phyloP scores from a whole-genome alignment of 2,797 vertebrate species.

The Denticeps clupeoides region DNA sequence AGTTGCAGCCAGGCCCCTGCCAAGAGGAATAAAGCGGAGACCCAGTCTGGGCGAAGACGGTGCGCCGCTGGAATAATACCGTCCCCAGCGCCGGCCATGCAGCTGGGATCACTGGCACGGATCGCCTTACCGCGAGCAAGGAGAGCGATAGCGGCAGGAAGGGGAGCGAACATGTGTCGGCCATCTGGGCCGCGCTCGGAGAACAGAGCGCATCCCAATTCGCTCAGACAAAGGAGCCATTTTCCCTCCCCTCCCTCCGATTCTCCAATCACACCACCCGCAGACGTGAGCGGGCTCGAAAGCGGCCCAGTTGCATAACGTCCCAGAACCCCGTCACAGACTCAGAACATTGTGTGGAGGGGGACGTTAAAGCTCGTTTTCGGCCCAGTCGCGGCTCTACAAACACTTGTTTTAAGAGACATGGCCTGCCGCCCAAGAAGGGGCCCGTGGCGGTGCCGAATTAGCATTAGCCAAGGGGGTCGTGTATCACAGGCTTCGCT shows the following conservation, averaged over 20 bases:
- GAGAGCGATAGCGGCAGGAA: constrained; percentile 49
- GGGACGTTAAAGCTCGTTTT: too few species aligned
- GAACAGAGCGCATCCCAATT: constrained; percentile 39
- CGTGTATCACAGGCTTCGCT: constrained; percentile 29
- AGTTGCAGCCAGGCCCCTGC: constrained; percentile 17
- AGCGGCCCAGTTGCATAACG: constrained; percentile 19
- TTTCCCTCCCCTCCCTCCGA: constrained; percentile 33
- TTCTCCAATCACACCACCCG: constrained; percentile 4
- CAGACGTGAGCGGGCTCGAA: constrained; percentile 21
- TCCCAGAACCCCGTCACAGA: too few species aligned
- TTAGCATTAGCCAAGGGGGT: constrained; percentile 28
- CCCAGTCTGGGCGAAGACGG: constrained; percentile 22
- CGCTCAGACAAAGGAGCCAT: constrained; percentile 44
- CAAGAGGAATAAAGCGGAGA: constrained; percentile 41
- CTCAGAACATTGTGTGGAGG: too few species aligned
- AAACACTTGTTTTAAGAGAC: constrained; percentile 30
- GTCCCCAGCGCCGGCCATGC: constrained; percentile 45
- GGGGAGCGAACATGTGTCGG: constrained; percentile 53
- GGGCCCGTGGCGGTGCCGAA: constrained; percentile 34
- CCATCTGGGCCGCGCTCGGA: constrained; percentile 54
- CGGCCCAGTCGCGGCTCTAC: constrained; percentile 18
- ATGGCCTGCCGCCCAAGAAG: constrained; percentile 21
- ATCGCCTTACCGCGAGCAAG: constrained; percentile 52
- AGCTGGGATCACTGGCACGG: constrained; percentile 43
- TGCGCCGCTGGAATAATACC: constrained; percentile 41